Evolutionary conservation across 2,797 vertebrate genomes (phyloP).

Genomic region (Centroberyx gerrardi): DNA sequence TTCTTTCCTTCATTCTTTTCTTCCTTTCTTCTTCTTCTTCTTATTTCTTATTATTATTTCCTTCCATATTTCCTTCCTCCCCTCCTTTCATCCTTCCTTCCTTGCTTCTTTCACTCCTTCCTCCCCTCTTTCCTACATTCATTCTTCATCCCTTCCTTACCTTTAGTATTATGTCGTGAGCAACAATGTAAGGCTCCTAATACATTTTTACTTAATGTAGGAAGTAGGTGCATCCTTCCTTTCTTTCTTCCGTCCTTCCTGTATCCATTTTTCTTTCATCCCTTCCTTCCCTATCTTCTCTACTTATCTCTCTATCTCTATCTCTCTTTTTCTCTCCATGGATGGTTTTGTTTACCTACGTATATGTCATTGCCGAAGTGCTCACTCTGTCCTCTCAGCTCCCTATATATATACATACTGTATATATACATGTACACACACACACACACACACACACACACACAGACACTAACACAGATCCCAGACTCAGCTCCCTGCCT

Average conservation of each 20-base stretch:
- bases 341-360: constrained; percentile 79
- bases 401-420: background rate
- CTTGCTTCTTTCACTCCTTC: no score
- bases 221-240: constrained; percentile 5
- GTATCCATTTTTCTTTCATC: constrained; percentile 30
- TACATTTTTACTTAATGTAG: no score
- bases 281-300: constrained; percentile 32
- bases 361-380: constrained; percentile 79
- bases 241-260: constrained; percentile 14
- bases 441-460: constrained; percentile 1
- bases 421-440: background rate
- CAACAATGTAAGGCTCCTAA: no score
- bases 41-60: no score
- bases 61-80: no score
- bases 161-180: background rate
- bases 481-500: constrained; percentile 60
- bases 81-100: no score
- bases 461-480: constrained; percentile 31
- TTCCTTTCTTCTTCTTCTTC: no score
- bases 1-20: no score
- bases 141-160: constrained; percentile 4
- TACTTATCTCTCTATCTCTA: constrained; percentile 61
- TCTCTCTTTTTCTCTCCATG: constrained; percentile 67
- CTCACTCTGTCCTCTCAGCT: constrained; percentile 64
- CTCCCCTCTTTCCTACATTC: background rate